These are phyloP conservation scores for Cecidostiba fungosa DNA, from an alignment of 2,888 invertebrate genomes.

Conservation along the genomic window DNA sequence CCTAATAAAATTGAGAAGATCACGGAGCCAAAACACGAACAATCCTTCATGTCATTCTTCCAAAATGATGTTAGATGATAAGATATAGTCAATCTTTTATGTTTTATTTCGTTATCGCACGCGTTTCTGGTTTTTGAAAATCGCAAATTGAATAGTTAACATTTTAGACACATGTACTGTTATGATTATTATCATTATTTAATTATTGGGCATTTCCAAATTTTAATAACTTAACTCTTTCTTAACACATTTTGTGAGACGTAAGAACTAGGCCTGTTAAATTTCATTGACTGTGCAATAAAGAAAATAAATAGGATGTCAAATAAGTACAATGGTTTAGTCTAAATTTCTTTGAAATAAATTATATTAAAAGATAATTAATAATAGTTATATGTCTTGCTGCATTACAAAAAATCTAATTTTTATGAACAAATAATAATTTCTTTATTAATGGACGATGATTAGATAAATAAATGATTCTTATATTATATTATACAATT, in stretches of 20 bases:
- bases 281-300: background rate
- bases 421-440: conserved; percentile 34
- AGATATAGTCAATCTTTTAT: too few species aligned
- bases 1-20: too few species aligned
- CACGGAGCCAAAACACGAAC: too few species aligned
- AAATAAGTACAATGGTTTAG: background rate
- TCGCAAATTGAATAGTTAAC: background rate
- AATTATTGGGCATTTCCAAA: background rate
- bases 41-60: too few species aligned
- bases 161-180: background rate
- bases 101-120: too few species aligned
- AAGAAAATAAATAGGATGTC: background rate
- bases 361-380: too few species aligned
- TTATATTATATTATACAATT: conserved; percentile 30
- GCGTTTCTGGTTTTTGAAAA: too few species aligned
- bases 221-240: background rate
- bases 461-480: conserved; percentile 40
- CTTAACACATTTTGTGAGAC: background rate
- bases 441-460: conserved; percentile 22
- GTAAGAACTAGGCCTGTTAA: background rate
- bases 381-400: too few species aligned
- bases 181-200: background rate
- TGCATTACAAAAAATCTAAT: background rate
- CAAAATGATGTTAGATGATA: too few species aligned
- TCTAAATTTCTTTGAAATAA: background rate